These are phyloP conservation scores for Agapostemon virescens DNA, from an alignment of 2,888 invertebrate species.

Conservation along the genomic window DNA sequence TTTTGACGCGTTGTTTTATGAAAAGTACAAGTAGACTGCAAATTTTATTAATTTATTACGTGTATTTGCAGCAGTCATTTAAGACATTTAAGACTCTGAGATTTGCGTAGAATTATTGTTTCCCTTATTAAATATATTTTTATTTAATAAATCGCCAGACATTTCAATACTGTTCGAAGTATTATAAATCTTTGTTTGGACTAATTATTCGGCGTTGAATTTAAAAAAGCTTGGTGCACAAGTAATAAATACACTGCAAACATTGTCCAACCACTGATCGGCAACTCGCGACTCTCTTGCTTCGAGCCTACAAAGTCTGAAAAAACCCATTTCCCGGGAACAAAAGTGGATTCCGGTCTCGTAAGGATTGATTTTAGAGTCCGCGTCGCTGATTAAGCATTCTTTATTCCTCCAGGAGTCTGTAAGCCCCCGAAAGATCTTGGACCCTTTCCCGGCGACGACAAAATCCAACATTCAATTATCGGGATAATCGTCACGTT, in stretches of 20 bases:
- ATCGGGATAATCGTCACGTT: slow-evolving; percentile 9
- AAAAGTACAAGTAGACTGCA: too few species aligned
- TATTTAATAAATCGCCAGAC: too few species aligned
- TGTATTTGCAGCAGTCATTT: too few species aligned
- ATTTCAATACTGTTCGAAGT: too few species aligned
- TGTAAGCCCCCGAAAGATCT: background rate
- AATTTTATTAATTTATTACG: too few species aligned
- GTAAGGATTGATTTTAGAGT: slow-evolving; percentile 1
- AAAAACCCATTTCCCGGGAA: background rate
- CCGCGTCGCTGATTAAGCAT: slow-evolving; percentile 1
- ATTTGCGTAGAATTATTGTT: too few species aligned
- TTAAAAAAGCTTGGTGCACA: background rate
- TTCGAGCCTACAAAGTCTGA: background rate
- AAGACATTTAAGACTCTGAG: too few species aligned
- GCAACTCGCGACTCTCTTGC: background rate
- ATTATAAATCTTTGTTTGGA: too few species aligned
- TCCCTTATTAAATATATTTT: too few species aligned
- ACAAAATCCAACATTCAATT: slow-evolving; percentile 12
- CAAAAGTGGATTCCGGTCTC: background rate
- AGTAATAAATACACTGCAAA: background rate
- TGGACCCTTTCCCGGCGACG: background rate
- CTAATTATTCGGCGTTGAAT: background rate
- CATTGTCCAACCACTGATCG: background rate
- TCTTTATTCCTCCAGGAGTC: background rate
- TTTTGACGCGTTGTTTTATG: too few species aligned